Evolutionary conservation across 1,140 invertebrate genomes (phyloP).

Genomic region (Camponotus vicinus): DNA sequence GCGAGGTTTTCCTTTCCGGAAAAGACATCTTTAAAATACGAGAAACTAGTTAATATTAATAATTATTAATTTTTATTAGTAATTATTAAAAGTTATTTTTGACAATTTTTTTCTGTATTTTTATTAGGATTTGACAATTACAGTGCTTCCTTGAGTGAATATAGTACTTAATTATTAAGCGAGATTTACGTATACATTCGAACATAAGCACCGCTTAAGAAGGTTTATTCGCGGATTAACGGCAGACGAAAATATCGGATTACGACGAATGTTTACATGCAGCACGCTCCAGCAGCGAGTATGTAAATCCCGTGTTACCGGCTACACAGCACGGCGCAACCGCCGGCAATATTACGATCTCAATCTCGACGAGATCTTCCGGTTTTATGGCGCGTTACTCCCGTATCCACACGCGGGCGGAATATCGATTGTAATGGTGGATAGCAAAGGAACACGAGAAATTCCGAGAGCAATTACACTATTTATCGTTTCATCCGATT

Average conservation of each 20-base stretch:
- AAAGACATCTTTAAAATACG: conserved; percentile 5
- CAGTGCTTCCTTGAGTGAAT: neutral
- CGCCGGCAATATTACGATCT: conserved; percentile 60
- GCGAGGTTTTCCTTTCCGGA: neutral
- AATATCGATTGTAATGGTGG: conserved; percentile 53
- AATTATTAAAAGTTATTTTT: neutral
- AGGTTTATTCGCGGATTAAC: conserved; percentile 49
- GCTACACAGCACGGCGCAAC: conserved; percentile 11
- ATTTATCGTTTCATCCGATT: conserved; percentile 36
- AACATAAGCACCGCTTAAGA: conserved; percentile 30
- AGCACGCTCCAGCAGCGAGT: neutral
- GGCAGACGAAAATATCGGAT: conserved; percentile 43
- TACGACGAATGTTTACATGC: conserved; percentile 51
- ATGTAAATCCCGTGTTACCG: conserved; percentile 58
- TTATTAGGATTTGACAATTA: conserved; percentile 19
- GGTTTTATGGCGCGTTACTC: conserved; percentile 58
- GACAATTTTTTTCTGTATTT: neutral
- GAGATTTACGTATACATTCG: conserved; percentile 27
- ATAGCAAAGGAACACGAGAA: neutral
- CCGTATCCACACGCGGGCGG: neutral
- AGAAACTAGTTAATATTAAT: neutral
- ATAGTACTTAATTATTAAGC: conserved; percentile 41
- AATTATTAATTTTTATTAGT: too few species aligned
- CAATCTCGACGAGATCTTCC: conserved; percentile 63
- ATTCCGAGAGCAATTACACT: conserved; percentile 51